phyloP scores from a whole-genome alignment of 2,888 invertebrate species.

The Drosophila acutilabella region DNA sequence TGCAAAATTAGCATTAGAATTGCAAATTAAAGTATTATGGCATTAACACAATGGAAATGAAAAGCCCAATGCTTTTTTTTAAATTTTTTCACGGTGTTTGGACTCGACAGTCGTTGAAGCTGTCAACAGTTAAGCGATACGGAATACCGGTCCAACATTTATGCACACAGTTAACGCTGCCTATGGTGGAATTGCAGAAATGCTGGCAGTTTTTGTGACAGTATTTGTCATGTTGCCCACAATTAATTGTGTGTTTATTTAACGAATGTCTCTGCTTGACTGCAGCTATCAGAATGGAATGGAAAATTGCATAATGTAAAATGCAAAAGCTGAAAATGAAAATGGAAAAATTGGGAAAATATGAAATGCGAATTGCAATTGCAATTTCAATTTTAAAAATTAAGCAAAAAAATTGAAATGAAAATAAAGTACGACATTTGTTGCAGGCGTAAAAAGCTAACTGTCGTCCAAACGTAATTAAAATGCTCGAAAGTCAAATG shows the following conservation, averaged over 20 bases:
- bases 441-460: constrained; percentile 27
- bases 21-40: constrained; percentile 15
- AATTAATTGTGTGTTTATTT: constrained; percentile 73
- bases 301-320: constrained; percentile 9
- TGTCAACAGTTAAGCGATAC: constrained; percentile 35
- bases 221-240: constrained; percentile 47
- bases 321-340: constrained; percentile 17
- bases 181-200: constrained; percentile 18
- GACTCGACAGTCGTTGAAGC: constrained; percentile 5
- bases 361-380: constrained; percentile 26
- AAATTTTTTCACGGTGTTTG: background rate
- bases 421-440: constrained; percentile 34
- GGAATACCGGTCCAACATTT: constrained; percentile 37
- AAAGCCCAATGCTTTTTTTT: background rate
- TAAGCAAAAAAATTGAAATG: constrained; percentile 5
- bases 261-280: constrained; percentile 20
- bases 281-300: constrained; percentile 17
- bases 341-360: constrained; percentile 24
- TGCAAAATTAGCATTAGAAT: constrained; percentile 15
- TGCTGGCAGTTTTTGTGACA: constrained; percentile 44
- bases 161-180: constrained; percentile 39
- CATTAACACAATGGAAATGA: too few relatives aligned
- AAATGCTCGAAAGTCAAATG: constrained; percentile 55
- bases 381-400: constrained; percentile 26
- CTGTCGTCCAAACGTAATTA: constrained; percentile 44